Conservation (phyloP, 2,113 vertebrate genomes). For the Phalacrocorax brasilianus region DNA sequence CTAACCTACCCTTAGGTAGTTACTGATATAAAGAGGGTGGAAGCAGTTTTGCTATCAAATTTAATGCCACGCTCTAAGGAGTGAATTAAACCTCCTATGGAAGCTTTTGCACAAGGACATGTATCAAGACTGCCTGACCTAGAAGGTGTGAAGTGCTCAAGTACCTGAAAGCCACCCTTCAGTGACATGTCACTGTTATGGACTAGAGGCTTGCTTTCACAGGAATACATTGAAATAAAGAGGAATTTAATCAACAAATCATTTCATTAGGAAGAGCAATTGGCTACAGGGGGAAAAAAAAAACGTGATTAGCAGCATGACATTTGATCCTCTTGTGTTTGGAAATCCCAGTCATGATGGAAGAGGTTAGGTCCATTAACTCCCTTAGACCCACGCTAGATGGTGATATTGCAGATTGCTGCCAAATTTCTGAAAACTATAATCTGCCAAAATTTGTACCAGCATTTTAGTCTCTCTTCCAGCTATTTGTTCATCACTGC, state of each 20-base stretch:
- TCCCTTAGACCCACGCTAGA: background rate
- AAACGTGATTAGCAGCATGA: background rate
- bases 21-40: conserved; percentile 13
- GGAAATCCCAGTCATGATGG: background rate
- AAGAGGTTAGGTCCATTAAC: background rate
- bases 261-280: background rate
- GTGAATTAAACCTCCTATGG: background rate
- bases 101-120: background rate
- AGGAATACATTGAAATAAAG: background rate
- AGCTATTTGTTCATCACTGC: background rate
- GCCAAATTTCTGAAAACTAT: background rate
- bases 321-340: background rate
- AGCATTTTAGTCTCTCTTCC: background rate
- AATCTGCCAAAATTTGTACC: background rate
- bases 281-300: background rate
- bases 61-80: background rate
- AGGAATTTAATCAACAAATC: background rate
- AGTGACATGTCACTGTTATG: background rate
- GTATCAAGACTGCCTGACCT: background rate
- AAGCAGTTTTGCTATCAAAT: conserved; percentile 7
- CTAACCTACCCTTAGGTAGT: conserved; percentile 27
- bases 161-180: background rate
- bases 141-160: background rate
- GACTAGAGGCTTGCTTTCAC: background rate
- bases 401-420: background rate